Percentiles rank a stretch among this genome's conserved stretches.
Evolutionary conservation across 2,888 invertebrate genomes (phyloP).

Genomic region (Netelia inedita): DNA sequence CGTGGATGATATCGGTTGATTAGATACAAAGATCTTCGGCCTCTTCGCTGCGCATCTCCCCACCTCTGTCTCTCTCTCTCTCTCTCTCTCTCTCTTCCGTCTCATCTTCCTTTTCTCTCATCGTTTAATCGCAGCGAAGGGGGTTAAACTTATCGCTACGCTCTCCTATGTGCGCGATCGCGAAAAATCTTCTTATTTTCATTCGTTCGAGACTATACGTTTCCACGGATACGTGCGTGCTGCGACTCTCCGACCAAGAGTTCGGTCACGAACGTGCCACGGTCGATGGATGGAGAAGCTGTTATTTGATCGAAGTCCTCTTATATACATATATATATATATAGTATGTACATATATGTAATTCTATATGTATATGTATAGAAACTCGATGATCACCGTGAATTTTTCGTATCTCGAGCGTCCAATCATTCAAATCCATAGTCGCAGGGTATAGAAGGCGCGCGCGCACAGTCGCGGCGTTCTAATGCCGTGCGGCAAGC

Average conservation of each 20-base stretch:
- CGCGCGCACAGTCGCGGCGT: slow-evolving; percentile 5
- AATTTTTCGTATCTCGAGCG: slow-evolving; percentile 66
- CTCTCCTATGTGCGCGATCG: slow-evolving; percentile 20
- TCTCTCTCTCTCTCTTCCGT: neutral
- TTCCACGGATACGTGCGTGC: slow-evolving; percentile 76
- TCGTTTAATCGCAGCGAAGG: slow-evolving; percentile 56
- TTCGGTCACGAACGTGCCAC: slow-evolving; percentile 76
- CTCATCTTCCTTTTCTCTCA: slow-evolving; percentile 4
- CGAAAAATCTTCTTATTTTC: slow-evolving; percentile 47
- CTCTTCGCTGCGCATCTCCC: neutral
- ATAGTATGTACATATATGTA: slow-evolving; percentile 55
- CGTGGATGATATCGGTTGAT: slow-evolving; percentile 56
- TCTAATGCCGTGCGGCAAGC: slow-evolving; percentile 69
- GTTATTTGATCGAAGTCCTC: slow-evolving; percentile 80
- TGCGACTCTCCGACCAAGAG: slow-evolving; percentile 52
- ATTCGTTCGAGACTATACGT: slow-evolving; percentile 48
- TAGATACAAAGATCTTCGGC: slow-evolving; percentile 34
- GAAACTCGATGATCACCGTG: slow-evolving; percentile 47
- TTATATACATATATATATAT: slow-evolving; percentile 63
- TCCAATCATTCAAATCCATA: slow-evolving; percentile 82
- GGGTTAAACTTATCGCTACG: slow-evolving; percentile 57
- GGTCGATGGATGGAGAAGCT: slow-evolving; percentile 72
- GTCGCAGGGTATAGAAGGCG: slow-evolving; percentile 63
- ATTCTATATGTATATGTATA: neutral
- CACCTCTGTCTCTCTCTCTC: neutral